Conservation (phyloP, 1,140 invertebrate genomes). For the Hyphantria cunea region DNA sequence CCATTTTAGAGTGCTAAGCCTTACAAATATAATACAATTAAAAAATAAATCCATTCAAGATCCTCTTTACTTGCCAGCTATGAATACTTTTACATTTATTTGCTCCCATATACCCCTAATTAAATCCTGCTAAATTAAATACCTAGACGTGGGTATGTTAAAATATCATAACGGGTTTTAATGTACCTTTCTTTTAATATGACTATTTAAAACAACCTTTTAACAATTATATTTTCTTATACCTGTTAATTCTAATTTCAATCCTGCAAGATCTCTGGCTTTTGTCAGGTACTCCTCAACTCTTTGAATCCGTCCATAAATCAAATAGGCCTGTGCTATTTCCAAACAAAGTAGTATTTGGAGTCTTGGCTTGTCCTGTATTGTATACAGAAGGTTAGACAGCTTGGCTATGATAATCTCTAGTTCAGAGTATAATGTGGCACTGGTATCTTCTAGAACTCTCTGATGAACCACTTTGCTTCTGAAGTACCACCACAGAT, state of each 20-base stretch:
- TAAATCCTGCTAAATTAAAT: too few relatives aligned
- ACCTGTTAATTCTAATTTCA: slow-evolving; percentile 87
- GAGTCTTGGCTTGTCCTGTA: slow-evolving; percentile 74
- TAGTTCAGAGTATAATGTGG: slow-evolving; percentile 84
- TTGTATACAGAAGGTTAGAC: slow-evolving; percentile 62
- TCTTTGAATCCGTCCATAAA: slow-evolving; percentile 87
- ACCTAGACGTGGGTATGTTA: too few relatives aligned
- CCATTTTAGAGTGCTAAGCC: too few relatives aligned
- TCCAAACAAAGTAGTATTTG: slow-evolving; percentile 89
- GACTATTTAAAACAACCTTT: too few relatives aligned
- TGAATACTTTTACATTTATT: too few relatives aligned
- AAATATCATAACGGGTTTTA: too few relatives aligned
- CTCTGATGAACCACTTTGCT: slow-evolving; percentile 88
- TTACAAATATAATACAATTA: too few relatives aligned
- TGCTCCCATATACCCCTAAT: too few relatives aligned
- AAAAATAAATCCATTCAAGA: too few relatives aligned
- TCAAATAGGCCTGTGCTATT: slow-evolving; percentile 87
- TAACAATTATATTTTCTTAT: neutral
- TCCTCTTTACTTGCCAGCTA: too few relatives aligned
- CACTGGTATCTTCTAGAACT: slow-evolving; percentile 87
- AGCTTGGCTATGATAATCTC: slow-evolving; percentile 83
- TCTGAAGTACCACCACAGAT: slow-evolving; percentile 89
- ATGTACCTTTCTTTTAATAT: too few relatives aligned
- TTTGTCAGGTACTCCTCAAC: slow-evolving; percentile 86
- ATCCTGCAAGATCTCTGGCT: slow-evolving; percentile 83